A percentile compares a stretch with the other conserved stretches of the same genome.
Evolutionary conservation across 2,888 invertebrate genomes (phyloP).

Genomic region (Drosophila nigricruria): DNA sequence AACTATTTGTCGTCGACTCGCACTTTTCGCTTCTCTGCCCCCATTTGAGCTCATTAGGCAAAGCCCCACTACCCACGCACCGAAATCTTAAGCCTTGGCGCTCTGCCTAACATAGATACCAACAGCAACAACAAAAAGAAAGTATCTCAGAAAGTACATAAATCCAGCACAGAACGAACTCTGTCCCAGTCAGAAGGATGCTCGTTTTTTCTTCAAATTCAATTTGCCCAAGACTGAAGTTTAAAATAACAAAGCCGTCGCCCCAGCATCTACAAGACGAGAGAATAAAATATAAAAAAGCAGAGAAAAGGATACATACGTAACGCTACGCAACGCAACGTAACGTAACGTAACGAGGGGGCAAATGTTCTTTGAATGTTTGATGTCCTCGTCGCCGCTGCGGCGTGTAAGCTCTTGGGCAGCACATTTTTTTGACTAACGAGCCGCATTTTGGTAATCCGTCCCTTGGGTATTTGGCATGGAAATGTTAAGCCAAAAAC

Average conservation of each 20-base stretch:
- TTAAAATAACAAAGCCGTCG: slow-evolving; percentile 63
- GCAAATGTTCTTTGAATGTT: slow-evolving; percentile 60
- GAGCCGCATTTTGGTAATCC: slow-evolving; percentile 79
- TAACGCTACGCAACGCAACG: not conserved
- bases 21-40: not conserved
- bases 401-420: slow-evolving; percentile 73
- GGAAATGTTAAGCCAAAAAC: slow-evolving; percentile 53
- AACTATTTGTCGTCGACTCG: slow-evolving; percentile 67
- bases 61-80: slow-evolving; percentile 8
- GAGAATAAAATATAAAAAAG: not conserved
- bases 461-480: slow-evolving; percentile 68
- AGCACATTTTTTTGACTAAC: slow-evolving; percentile 75
- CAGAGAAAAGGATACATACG: slow-evolving; percentile 53
- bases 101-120: slow-evolving; percentile 26
- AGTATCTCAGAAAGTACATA: slow-evolving; percentile 36
- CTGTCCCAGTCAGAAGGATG: not conserved
- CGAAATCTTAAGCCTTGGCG: slow-evolving; percentile 13
- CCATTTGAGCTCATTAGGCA: slow-evolving; percentile 59
- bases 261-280: slow-evolving; percentile 4
- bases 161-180: slow-evolving; percentile 15
- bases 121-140: not conserved
- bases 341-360: slow-evolving; percentile 19
- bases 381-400: slow-evolving; percentile 56
- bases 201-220: slow-evolving; percentile 43
- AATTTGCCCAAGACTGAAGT: slow-evolving; percentile 66